These are phyloP conservation scores for Anthophora plumipes DNA, from an alignment of 2,888 invertebrate genomes.

Conservation along the genomic window DNA sequence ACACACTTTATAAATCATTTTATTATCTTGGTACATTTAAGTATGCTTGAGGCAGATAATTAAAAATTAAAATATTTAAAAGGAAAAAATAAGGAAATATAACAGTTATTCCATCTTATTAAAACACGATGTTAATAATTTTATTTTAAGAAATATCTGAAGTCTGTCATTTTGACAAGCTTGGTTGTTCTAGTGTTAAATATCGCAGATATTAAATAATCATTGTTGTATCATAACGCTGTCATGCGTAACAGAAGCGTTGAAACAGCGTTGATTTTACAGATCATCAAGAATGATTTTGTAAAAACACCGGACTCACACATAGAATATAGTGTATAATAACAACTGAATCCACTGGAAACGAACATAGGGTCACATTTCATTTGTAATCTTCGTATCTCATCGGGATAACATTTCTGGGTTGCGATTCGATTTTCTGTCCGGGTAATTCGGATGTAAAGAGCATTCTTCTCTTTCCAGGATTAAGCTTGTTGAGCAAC, in stretches of 20 bases:
- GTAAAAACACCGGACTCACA: neutral
- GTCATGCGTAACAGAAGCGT: neutral
- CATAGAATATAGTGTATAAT: neutral
- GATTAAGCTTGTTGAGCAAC: conserved; percentile 43
- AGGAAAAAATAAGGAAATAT: too few relatives aligned
- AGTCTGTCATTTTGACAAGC: too few relatives aligned
- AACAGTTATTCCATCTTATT: too few relatives aligned
- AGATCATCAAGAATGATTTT: neutral
- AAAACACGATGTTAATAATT: too few relatives aligned
- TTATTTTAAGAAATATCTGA: too few relatives aligned
- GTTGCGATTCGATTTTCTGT: conserved; percentile 39
- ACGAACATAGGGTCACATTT: conserved; percentile 31
- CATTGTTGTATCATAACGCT: neutral
- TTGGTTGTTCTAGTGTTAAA: too few relatives aligned
- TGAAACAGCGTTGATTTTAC: neutral
- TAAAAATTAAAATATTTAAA: too few relatives aligned
- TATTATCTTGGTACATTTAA: too few relatives aligned
- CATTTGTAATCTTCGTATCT: conserved; percentile 54
- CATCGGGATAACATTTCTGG: conserved; percentile 43
- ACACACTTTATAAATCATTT: too few relatives aligned
- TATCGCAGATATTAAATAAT: neutral
- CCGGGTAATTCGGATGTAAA: conserved; percentile 51
- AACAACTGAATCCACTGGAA: neutral
- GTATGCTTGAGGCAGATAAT: too few relatives aligned
- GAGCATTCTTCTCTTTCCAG: conserved; percentile 39